Percentiles rank a stretch among this genome's conserved stretches.
phyloP scores from a whole-genome alignment of 2,888 invertebrate genomes.

The Piscicola geometra region DNA sequence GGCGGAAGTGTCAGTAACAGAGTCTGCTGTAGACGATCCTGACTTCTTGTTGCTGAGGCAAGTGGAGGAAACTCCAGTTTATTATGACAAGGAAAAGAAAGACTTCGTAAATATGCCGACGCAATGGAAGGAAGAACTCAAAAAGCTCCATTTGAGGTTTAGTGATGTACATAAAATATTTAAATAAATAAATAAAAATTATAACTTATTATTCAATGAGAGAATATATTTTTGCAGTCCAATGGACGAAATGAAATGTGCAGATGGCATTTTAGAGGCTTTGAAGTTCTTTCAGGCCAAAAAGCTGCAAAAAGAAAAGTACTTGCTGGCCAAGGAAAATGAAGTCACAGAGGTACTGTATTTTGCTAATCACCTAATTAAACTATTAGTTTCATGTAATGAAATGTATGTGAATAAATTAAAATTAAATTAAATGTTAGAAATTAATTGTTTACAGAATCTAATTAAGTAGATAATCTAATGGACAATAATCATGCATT shows the following conservation, averaged over 20 bases:
- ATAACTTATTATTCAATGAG: no score
- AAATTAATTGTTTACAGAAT: no score
- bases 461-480: no score
- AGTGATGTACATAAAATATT: no score
- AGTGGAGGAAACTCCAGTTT: constrained; percentile 1
- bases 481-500: no score
- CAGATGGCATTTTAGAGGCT: background rate
- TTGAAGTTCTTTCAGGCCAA: background rate
- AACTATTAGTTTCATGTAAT: no score
- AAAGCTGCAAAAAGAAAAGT: background rate
- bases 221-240: background rate
- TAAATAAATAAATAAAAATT: no score
- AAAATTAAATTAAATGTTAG: no score
- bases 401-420: no score
- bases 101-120: background rate
- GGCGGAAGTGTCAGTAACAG: background rate
- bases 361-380: no score
- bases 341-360: no score
- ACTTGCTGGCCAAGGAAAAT: no score
- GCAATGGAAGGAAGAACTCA: background rate
- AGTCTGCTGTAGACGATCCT: background rate
- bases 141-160: background rate
- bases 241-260: background rate
- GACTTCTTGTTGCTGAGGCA: background rate
- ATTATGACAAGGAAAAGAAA: background rate